Evolutionary conservation across 2,797 vertebrate species (phyloP).

Genomic region (Sebastes wilsoni): DNA sequence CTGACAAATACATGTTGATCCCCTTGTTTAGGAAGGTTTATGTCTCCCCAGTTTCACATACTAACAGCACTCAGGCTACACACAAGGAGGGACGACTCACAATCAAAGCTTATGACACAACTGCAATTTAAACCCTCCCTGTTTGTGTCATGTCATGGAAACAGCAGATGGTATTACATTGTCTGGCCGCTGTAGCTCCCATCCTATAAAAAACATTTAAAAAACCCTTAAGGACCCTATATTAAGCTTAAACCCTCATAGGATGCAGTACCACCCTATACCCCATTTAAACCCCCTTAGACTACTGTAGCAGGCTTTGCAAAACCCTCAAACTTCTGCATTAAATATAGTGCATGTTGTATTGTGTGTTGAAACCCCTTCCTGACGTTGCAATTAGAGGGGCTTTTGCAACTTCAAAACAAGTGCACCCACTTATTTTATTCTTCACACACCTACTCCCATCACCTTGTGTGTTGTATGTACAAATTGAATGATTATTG

Average conservation of each 20-base stretch:
- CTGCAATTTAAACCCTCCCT: conserved; percentile 34
- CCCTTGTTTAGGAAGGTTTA: conserved; percentile 82
- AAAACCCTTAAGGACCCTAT: neutral
- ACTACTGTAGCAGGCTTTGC: neutral
- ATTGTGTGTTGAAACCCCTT: neutral
- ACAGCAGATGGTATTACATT: neutral
- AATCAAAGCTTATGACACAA: conserved; percentile 42
- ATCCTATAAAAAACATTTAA: neutral
- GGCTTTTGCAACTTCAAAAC: neutral
- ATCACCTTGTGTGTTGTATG: neutral
- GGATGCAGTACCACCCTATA: neutral
- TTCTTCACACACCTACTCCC: neutral
- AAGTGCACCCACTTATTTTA: neutral
- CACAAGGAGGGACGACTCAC: conserved; percentile 17
- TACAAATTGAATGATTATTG: neutral
- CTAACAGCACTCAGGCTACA: conserved; percentile 41
- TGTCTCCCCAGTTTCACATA: conserved; percentile 70
- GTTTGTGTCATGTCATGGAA: conserved; percentile 16
- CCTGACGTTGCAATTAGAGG: neutral
- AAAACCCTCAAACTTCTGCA: neutral
- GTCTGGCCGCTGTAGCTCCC: neutral
- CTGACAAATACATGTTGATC: conserved; percentile 83
- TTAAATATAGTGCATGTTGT: neutral
- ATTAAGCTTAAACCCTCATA: neutral
- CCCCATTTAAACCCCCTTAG: neutral